Evolutionary conservation across 2,797 vertebrate species (phyloP).

Genomic region (Neosilurus hyrtlii): DNA sequence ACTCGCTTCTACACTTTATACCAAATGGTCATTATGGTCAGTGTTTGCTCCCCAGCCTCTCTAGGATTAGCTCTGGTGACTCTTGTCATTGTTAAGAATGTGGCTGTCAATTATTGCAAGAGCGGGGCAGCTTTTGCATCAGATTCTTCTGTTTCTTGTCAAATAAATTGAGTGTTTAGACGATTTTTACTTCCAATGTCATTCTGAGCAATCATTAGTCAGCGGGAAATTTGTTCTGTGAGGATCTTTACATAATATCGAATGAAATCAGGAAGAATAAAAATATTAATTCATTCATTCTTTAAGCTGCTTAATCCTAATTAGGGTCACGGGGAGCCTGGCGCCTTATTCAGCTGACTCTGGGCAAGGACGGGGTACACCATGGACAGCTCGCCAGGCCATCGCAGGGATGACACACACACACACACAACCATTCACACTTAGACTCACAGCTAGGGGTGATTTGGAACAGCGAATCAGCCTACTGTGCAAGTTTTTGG

Average conservation of each 20-base stretch:
- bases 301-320: no score
- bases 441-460: no score
- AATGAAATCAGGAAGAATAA: background rate
- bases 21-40: constrained; percentile 8
- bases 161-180: background rate
- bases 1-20: background rate
- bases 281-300: background rate
- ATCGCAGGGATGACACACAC: no score
- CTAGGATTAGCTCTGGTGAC: background rate
- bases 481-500: no score
- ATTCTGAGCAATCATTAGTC: constrained; percentile 3
- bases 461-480: no score
- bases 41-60: background rate
- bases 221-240: constrained; percentile 7
- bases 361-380: no score
- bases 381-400: no score
- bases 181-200: background rate
- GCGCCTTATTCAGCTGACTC: no score
- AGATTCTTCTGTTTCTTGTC: constrained; percentile 28
- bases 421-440: no score
- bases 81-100: background rate
- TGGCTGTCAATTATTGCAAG: constrained; percentile 19
- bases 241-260: constrained; percentile 2
- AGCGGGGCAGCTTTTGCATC: constrained; percentile 28
- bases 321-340: no score